Conservation (phyloP, 2,888 invertebrate genomes). For the Mesodorylaimus sp. region DNA sequence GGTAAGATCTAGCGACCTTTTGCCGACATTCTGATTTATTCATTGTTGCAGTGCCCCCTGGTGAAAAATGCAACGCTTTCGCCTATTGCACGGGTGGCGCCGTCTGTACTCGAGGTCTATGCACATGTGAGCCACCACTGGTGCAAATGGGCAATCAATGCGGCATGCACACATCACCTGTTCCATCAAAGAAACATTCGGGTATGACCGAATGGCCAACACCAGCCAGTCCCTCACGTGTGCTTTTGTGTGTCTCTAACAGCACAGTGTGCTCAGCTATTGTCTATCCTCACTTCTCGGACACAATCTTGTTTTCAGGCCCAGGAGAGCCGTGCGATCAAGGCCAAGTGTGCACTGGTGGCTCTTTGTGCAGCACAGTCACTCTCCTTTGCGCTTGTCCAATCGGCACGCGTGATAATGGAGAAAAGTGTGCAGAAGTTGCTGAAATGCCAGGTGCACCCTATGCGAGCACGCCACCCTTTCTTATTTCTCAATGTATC, state of each 20-base stretch:
- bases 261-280: no score
- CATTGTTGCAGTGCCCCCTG: slow-evolving; percentile 1
- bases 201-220: not conserved
- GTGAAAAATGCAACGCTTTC: not conserved
- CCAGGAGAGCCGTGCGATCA: not conserved
- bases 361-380: slow-evolving; percentile 4
- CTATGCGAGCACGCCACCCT: not conserved
- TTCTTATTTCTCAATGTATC: not conserved
- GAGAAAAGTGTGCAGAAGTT: not conserved
- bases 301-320: no score
- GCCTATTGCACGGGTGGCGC: slow-evolving; percentile 2
- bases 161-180: not conserved
- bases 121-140: not conserved
- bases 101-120: not conserved
- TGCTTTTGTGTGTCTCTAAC: no score
- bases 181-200: not conserved
- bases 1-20: slow-evolving; percentile 2
- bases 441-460: not conserved
- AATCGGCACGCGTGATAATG: not conserved
- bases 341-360: slow-evolving; percentile 6
- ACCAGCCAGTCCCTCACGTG: no score
- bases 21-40: not conserved
- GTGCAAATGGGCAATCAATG: not conserved
- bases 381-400: slow-evolving; percentile 3
- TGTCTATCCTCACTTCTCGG: no score